phyloP scores from a whole-genome alignment of 2,797 vertebrate genomes.

The Neostethus bicornis region DNA sequence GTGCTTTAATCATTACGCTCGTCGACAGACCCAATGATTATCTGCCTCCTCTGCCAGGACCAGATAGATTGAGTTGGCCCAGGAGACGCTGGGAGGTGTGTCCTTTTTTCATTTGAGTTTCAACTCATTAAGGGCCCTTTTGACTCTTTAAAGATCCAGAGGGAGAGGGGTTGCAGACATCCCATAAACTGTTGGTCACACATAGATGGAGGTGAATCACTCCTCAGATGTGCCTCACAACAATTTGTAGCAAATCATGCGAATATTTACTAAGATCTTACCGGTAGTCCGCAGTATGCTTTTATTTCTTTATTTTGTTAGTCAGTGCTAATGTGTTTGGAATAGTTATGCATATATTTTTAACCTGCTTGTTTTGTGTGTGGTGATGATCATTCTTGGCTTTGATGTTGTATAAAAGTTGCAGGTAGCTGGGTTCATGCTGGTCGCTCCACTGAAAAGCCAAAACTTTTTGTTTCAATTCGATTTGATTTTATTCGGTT shows the following conservation, averaged over 20 bases:
- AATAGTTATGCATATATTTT: no score
- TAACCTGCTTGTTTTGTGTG: no score
- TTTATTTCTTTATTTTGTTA: no score
- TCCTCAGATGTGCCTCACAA: background rate
- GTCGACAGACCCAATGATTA: slow-evolving; percentile 73
- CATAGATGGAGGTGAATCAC: background rate
- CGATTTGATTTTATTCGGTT: no score
- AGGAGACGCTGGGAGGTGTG: slow-evolving; percentile 54
- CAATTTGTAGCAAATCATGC: slow-evolving; percentile 9
- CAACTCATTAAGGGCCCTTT: slow-evolving; percentile 38
- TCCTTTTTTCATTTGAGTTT: slow-evolving; percentile 46
- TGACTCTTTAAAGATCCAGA: slow-evolving; percentile 27
- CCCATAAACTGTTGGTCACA: slow-evolving; percentile 1
- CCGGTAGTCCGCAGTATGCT: no score
- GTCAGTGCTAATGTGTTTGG: no score
- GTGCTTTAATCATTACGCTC: slow-evolving; percentile 71
- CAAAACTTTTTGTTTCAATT: no score
- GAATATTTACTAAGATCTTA: background rate
- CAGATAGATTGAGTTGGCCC: slow-evolving; percentile 61
- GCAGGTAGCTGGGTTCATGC: no score
- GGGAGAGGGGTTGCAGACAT: slow-evolving; percentile 10
- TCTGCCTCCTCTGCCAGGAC: slow-evolving; percentile 66
- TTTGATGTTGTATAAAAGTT: no score
- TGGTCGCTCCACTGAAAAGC: no score
- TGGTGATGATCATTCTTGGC: no score